Evolutionary conservation across 92 coral and sea anemone genomes (phyloP).

Genomic region (Virgularia gustaviana): DNA sequence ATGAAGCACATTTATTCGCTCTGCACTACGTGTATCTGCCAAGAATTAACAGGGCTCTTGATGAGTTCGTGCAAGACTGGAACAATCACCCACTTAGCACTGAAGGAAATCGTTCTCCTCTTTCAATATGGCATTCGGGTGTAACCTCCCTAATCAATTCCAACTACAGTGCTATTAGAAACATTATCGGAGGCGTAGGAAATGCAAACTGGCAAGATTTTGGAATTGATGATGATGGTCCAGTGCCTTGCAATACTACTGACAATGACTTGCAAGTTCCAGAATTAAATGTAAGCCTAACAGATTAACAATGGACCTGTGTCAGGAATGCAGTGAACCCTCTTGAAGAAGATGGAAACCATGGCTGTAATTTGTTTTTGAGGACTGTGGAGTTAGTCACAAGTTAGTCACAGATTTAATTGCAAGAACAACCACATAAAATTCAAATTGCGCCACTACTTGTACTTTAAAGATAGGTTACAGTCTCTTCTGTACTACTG

Average conservation of each 20-base stretch:
- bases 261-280: conserved; percentile 51
- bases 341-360: conserved; percentile 45
- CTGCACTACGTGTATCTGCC: conserved; percentile 42
- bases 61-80: conserved; percentile 39
- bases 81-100: conserved; percentile 47
- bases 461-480: too few relatives aligned
- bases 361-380: conserved; percentile 42
- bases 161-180: conserved; percentile 35
- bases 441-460: too few relatives aligned
- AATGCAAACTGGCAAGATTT: conserved; percentile 28
- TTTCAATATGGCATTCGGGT: conserved; percentile 50
- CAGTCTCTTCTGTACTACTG: too few relatives aligned
- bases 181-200: conserved; percentile 10
- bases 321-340: conserved; percentile 33
- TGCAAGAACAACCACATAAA: not conserved
- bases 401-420: not conserved
- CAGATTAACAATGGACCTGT: conserved; percentile 16
- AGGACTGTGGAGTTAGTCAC: not conserved
- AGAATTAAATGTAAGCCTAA: conserved; percentile 21
- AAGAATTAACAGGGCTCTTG: conserved; percentile 39
- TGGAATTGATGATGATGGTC: conserved; percentile 46
- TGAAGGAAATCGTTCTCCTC: conserved; percentile 41
- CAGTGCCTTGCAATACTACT: conserved; percentile 29
- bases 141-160: conserved; percentile 34
- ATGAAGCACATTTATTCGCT: conserved; percentile 29